Conservation (phyloP, 2,113 vertebrate genomes). For the Amphilophus citrinellus region DNA sequence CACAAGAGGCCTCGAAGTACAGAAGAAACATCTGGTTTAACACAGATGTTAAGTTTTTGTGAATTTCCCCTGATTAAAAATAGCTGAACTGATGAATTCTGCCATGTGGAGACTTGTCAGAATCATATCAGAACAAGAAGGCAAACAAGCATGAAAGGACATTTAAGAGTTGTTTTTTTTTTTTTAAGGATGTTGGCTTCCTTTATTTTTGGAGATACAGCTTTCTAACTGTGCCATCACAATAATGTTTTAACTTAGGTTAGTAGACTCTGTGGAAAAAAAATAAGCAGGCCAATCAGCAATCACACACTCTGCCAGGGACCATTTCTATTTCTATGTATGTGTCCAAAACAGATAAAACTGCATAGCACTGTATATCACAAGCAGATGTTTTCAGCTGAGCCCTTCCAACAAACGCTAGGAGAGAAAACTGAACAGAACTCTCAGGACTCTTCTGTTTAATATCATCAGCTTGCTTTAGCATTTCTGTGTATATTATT, state of each 20-base stretch:
- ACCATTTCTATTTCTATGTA: constrained; percentile 38
- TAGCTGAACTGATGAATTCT: neutral
- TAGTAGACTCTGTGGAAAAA: constrained; percentile 1
- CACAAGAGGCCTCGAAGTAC: neutral
- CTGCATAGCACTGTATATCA: constrained; percentile 57
- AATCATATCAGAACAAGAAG: neutral
- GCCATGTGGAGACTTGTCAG: neutral
- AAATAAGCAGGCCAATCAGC: constrained; percentile 21
- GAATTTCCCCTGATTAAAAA: neutral
- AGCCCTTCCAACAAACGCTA: constrained; percentile 38
- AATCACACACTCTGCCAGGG: constrained; percentile 17
- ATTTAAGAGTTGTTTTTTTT: neutral
- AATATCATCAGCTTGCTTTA: constrained; percentile 19
- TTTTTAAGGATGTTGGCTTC: neutral
- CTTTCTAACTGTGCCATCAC: neutral
- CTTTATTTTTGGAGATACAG: neutral
- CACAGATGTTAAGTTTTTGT: neutral
- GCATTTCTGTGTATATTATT: neutral
- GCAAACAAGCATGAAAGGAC: neutral
- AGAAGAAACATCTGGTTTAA: constrained; percentile 42
- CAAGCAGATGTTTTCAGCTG: constrained; percentile 69
- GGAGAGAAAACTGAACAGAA: neutral
- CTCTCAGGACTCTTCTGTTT: neutral
- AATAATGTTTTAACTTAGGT: neutral
- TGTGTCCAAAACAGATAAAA: constrained; percentile 65